These are phyloP conservation scores for Drosophila austrosaltans DNA, from an alignment of 2,888 invertebrate genomes.

Conservation along the genomic window DNA sequence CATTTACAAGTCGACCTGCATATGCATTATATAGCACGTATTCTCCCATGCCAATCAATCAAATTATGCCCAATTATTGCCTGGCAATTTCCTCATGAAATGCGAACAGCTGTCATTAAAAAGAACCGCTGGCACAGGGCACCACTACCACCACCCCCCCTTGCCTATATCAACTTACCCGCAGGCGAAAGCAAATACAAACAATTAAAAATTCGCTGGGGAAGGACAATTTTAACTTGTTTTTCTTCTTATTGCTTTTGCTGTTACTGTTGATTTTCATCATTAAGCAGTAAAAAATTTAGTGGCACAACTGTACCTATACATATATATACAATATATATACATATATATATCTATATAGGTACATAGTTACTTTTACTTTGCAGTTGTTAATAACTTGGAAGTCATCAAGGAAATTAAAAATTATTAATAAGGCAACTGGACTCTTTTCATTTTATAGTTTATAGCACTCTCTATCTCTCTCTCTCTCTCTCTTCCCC, in stretches of 20 bases:
- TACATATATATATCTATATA: not conserved
- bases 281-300: slow-evolving; percentile 38
- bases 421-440: slow-evolving; percentile 80
- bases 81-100: slow-evolving; percentile 39
- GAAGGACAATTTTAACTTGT: slow-evolving; percentile 3
- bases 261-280: slow-evolving; percentile 46
- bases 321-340: not conserved
- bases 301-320: slow-evolving; percentile 32
- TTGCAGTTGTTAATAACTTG: slow-evolving; percentile 77
- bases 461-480: slow-evolving; percentile 60
- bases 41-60: slow-evolving; percentile 50
- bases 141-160: too few relatives aligned
- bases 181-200: slow-evolving; percentile 30
- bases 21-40: slow-evolving; percentile 5
- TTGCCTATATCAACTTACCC: slow-evolving; percentile 1
- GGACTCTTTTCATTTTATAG: slow-evolving; percentile 68
- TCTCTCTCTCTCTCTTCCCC: not conserved
- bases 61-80: slow-evolving; percentile 52
- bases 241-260: not conserved
- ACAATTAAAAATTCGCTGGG: slow-evolving; percentile 45
- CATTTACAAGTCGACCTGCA: not conserved
- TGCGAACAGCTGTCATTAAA: slow-evolving; percentile 61
- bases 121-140: slow-evolving; percentile 11
- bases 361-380: slow-evolving; percentile 27
- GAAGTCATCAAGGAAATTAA: slow-evolving; percentile 82